phyloP scores from a whole-genome alignment of 2,797 vertebrate species.

The Crypturellus tataupa region DNA sequence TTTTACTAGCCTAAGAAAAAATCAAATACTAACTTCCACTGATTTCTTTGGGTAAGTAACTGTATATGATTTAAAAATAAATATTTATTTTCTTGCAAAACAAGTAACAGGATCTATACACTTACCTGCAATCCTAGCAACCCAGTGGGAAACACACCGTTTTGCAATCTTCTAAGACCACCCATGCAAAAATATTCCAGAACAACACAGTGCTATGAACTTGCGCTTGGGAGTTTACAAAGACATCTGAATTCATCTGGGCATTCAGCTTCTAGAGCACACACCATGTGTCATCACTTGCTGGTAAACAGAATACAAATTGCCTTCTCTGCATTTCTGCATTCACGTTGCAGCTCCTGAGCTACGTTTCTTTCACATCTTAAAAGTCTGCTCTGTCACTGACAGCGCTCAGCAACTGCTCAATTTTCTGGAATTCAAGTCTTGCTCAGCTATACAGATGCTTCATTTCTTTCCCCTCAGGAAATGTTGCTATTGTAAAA shows the following conservation, averaged over 20 bases:
- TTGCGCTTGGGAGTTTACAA: slow-evolving; percentile 1
- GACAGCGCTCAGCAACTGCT: neutral
- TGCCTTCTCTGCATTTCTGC: slow-evolving; percentile 39
- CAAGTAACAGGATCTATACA: neutral
- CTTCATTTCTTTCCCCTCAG: neutral
- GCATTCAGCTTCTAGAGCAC: slow-evolving; percentile 17
- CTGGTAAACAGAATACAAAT: slow-evolving; percentile 1
- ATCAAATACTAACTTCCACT: neutral
- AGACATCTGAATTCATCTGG: slow-evolving; percentile 23
- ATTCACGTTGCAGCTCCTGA: neutral
- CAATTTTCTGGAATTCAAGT: neutral
- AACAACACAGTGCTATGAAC: neutral
- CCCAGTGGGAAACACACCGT: neutral
- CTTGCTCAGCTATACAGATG: neutral
- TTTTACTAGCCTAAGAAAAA: neutral
- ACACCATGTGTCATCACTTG: slow-evolving; percentile 34
- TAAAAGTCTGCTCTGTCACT: neutral
- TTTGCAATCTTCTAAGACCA: neutral
- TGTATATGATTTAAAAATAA: neutral
- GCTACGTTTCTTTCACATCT: neutral
- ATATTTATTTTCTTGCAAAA: neutral
- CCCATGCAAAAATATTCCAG: neutral
- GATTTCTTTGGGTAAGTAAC: neutral
- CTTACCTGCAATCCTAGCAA: slow-evolving; percentile 1
- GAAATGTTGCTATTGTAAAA: neutral